Evolutionary conservation across 2,888 invertebrate species (phyloP).

Genomic region (Drosophila limbata): DNA sequence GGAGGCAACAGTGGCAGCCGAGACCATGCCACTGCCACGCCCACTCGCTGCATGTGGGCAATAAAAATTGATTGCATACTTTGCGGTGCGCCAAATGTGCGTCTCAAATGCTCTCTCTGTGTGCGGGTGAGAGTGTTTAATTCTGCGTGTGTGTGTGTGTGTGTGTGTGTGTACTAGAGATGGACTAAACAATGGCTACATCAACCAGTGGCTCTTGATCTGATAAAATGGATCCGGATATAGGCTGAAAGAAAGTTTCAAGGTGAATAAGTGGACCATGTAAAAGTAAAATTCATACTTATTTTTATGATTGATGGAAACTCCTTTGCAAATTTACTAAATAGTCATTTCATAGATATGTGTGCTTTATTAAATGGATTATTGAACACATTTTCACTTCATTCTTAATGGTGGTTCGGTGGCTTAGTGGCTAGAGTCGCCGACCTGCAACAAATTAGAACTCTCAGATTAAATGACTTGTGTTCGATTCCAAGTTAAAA

Average conservation of each 20-base stretch:
- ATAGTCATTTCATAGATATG: too few species aligned
- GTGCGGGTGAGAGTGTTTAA: neutral
- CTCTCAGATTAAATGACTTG: too few species aligned
- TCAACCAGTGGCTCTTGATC: neutral
- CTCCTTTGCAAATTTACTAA: neutral
- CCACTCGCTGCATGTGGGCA: constrained; percentile 63
- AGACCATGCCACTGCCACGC: constrained; percentile 20
- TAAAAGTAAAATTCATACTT: neutral
- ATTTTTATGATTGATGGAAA: too few species aligned
- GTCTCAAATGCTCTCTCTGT: constrained; percentile 9
- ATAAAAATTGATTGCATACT: constrained; percentile 78
- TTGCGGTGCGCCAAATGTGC: constrained; percentile 69
- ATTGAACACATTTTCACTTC: too few species aligned
- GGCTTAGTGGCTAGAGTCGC: too few species aligned
- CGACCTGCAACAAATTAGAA: too few species aligned
- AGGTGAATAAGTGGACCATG: neutral
- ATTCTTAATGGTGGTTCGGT: too few species aligned
- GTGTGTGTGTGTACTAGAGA: constrained; percentile 3
- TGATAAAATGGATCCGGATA: neutral
- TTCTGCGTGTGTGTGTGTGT: constrained; percentile 8
- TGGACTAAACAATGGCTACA: constrained; percentile 7
- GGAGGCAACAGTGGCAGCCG: neutral
- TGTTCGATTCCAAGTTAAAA: too few species aligned
- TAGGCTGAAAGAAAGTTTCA: too few species aligned
- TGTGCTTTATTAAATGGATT: neutral